phyloP scores from a whole-genome alignment of 1,140 invertebrate genomes.

The Neomicropteryx cornuta region DNA sequence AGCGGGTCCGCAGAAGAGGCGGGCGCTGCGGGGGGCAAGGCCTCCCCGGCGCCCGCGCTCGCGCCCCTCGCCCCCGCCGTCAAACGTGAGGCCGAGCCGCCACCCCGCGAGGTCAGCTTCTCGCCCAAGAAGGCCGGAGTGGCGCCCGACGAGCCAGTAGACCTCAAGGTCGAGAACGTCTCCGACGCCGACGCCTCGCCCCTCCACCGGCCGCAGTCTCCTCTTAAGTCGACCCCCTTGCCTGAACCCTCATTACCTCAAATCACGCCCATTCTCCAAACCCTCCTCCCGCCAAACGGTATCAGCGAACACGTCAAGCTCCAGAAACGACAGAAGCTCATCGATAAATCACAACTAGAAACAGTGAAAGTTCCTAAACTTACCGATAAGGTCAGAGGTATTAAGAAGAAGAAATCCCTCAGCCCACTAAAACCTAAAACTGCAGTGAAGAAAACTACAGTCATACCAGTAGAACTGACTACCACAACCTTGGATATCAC shows the following conservation, averaged over 20 bases:
- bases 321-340: conserved; percentile 42
- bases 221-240: conserved; percentile 7
- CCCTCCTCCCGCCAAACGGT: conserved; percentile 32
- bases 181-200: conserved; percentile 30
- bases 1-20: conserved; percentile 33
- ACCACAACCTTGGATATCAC: too few species aligned
- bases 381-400: conserved; percentile 28
- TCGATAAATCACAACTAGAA: conserved; percentile 20
- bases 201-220: conserved; percentile 19
- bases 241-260: conserved; percentile 13
- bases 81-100: too few species aligned
- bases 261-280: conserved; percentile 22
- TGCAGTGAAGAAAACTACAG: too few species aligned
- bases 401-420: conserved; percentile 28
- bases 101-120: conserved; percentile 47
- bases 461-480: too few species aligned
- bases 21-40: conserved; percentile 37
- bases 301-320: conserved; percentile 41
- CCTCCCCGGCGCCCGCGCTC: conserved; percentile 41
- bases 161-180: conserved; percentile 39
- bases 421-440: too few species aligned
- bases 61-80: conserved; percentile 49
- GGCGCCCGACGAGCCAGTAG: conserved; percentile 48
- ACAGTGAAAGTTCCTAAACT: conserved; percentile 4
- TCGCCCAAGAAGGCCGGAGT: conserved; percentile 53